phyloP scores from a whole-genome alignment of 2,797 vertebrate genomes.

The Tapirus indicus region DNA sequence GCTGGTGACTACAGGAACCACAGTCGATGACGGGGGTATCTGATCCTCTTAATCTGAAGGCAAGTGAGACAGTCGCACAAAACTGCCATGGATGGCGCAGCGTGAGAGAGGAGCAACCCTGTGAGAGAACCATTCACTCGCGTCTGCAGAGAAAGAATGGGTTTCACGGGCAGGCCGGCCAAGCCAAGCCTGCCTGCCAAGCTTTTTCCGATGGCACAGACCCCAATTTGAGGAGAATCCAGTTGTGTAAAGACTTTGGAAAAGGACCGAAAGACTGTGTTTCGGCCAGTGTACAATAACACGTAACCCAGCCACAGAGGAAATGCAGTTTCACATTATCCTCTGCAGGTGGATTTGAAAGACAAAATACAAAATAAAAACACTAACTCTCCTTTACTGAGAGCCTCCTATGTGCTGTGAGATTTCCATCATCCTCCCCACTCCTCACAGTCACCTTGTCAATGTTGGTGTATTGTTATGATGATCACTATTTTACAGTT shows the following conservation, averaged over 20 bases:
- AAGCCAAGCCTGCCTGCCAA: background rate
- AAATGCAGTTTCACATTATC: too few species aligned
- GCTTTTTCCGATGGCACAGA: background rate
- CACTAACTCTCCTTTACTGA: background rate
- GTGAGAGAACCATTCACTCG: background rate
- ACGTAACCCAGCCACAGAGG: accelerated
- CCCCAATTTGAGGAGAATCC: background rate
- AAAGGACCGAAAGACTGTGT: background rate
- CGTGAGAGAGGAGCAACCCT: accelerated
- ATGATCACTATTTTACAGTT: background rate
- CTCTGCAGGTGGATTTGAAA: background rate
- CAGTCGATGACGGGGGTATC: background rate
- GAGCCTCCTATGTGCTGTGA: background rate
- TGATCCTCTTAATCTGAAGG: background rate
- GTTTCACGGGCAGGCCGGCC: background rate
- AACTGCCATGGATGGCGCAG: accelerated
- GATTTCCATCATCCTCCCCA: accelerated
- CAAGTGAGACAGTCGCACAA: background rate
- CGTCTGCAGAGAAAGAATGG: background rate
- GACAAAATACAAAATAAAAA: background rate
- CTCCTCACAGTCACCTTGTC: background rate
- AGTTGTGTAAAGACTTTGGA: background rate
- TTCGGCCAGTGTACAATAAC: background rate
- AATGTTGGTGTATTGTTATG: too few species aligned
- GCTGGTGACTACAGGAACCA: background rate